These are phyloP conservation scores for Echinometra lucunter DNA, from an alignment of 53 echinoderm and acorn worm species.

Conservation along the genomic window DNA sequence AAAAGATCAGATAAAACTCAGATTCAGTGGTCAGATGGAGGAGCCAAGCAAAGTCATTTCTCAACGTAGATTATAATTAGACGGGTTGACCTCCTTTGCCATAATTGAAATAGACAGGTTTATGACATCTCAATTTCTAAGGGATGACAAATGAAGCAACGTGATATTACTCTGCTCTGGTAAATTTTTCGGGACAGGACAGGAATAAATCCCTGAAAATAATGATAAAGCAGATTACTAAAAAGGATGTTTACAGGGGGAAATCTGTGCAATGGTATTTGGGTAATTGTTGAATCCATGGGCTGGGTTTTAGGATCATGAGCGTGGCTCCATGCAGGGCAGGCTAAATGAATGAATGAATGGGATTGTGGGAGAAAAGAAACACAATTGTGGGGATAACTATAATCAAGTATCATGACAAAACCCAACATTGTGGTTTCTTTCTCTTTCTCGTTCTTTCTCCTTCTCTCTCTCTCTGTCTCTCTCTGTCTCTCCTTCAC, in stretches of 20 bases:
- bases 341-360: slow-evolving; percentile 54
- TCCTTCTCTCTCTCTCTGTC: neutral
- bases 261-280: slow-evolving; percentile 56
- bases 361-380: slow-evolving; percentile 8
- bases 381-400: neutral
- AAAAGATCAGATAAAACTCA: neutral
- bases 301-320: slow-evolving; percentile 34
- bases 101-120: slow-evolving; percentile 62
- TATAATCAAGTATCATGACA: slow-evolving; percentile 48
- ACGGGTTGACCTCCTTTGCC: slow-evolving; percentile 25
- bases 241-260: slow-evolving; percentile 51
- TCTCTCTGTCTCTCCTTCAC: neutral
- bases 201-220: slow-evolving; percentile 38
- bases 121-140: slow-evolving; percentile 28
- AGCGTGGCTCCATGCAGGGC: slow-evolving; percentile 11
- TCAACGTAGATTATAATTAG: slow-evolving; percentile 16
- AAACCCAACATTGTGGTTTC: slow-evolving; percentile 49
- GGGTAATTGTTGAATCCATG: slow-evolving; percentile 59
- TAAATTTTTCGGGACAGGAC: slow-evolving; percentile 23
- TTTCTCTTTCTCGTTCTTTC: neutral
- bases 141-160: slow-evolving; percentile 48
- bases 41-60: slow-evolving; percentile 17
- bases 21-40: neutral
- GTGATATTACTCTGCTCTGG: slow-evolving; percentile 5
- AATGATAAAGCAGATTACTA: slow-evolving; percentile 45